Evolutionary conservation across 2,888 invertebrate species (phyloP), one percentile per base, ranked within the genome.

Genomic region (Deilephila elpenor): DNA sequence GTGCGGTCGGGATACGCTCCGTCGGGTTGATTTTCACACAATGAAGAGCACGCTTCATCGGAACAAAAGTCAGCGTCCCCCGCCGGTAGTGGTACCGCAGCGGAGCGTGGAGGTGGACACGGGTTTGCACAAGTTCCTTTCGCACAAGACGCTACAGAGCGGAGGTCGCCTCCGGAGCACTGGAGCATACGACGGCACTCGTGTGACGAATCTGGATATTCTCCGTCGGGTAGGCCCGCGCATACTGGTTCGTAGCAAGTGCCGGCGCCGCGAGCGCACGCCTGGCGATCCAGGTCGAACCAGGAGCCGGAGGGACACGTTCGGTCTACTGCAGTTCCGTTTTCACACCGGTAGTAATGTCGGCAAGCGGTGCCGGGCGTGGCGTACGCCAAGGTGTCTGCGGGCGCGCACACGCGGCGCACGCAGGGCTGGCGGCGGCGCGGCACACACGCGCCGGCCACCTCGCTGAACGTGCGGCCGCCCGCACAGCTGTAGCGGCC

Each of bases 211-310:
- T 96, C 96, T 34, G 95, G 93, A 83, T 96, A 95, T 61, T 91
- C 86, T 0, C 96, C 96, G 84, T 96, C 95, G 1, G 94, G 91
- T 60, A 95, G 89, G 1, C 96, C 96, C 8, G 95, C 92, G 83
- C 96, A 96, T 60, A 95, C 90, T 19, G 96, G 95, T 79, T 96
- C 96, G 86, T 95, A 95, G 87, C 96, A 96, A 34, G 94, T 92
- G 71, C 95, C 95, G 80, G 95, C 93, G 64, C 94, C 93, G 76
- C 94, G 91, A 29, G 93, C 93, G 83, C 95, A 95, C 34, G 93
- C 94, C 82, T 95, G 95, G 14, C 91, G 90, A 75, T 93, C 93
- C 71, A 93, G 91, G 82, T 96, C 95, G 85, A 96, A 96, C 91
- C 95, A 95, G 8, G 95, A 92, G 29, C 95, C 95, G 56, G 92